A percentile compares a stretch with the other conserved stretches of the same genome.
Conservation (phyloP, 2,888 invertebrate species). For the Apamea epomidion region DNA sequence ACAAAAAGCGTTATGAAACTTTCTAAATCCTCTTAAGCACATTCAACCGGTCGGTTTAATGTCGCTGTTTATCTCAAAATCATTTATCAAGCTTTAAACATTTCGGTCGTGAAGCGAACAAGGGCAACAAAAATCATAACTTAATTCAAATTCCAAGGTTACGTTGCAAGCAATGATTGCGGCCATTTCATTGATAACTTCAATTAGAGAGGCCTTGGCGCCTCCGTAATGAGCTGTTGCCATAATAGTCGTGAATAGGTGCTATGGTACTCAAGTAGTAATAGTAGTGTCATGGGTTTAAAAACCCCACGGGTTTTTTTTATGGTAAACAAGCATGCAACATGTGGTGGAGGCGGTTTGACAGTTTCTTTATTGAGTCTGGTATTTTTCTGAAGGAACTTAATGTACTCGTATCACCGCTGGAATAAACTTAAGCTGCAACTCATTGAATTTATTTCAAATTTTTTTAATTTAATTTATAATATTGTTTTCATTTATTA, state of each 20-base stretch:
- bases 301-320: slow-evolving; percentile 39
- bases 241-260: slow-evolving; percentile 21
- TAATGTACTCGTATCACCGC: not conserved
- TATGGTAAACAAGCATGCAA: not conserved
- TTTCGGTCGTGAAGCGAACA: slow-evolving; percentile 12
- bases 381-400: not conserved
- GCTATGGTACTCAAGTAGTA: not conserved
- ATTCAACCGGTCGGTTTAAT: not conserved
- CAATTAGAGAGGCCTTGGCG: slow-evolving; percentile 57
- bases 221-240: slow-evolving; percentile 52
- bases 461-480: no score
- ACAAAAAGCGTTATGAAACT: not conserved
- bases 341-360: no score
- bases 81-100: not conserved
- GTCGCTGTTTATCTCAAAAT: not conserved
- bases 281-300: not conserved
- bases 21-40: not conserved
- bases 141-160: slow-evolving; percentile 45
- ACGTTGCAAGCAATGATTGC: slow-evolving; percentile 33
- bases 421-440: not conserved
- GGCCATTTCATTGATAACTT: slow-evolving; percentile 59
- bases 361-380: not conserved
- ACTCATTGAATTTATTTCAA: not conserved
- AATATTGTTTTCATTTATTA: no score
- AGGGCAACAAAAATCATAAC: slow-evolving; percentile 50